Evolutionary conservation across 2,888 invertebrate species (phyloP), one percentile per base, ranked within the genome.

Genomic region (Bellardia bayeri): DNA sequence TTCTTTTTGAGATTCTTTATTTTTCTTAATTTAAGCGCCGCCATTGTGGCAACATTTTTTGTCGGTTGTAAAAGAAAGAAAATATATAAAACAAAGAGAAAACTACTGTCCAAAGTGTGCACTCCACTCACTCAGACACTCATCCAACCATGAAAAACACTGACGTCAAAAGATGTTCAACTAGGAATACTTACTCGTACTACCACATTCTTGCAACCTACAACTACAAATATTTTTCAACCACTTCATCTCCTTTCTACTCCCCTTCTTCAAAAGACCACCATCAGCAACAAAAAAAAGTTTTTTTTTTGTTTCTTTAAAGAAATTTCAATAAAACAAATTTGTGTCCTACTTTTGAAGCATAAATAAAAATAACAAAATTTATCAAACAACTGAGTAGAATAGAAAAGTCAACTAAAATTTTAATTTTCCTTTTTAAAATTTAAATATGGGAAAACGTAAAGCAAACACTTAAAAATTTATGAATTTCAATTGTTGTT

Each of bases 121-220:
- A 54, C 45, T 64, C 54, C 63, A 72, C 63, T 72, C 74, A 82
- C 74, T 74, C 82, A 82, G 82, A 14, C 74, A 74, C 56, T 56
- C 56, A 74, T 5, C 58, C 82, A 68, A 82, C 74, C 66, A 74
- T 42, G 16, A 7, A n/a, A 72, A 56, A 63, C 14, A 74, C 33
- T 81, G 54, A 74, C 72, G 64, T 64, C 64, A 74, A 81, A 72
- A 54, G 30, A 72, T 33, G 16, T 82, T 56, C 23, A 45, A 40
- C 49, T 14, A 61, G 37, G 23, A 79, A 61, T 69, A 49, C 4
- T 54, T 51, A 8, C 49, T 49, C 37, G 30, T 40, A 40, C 42
- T 23, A 58, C 8, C 16, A 56, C 45, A 69, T 78, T 54, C 11
- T 45, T 45, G 6, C 37, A 37, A 37, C 37, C 37, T n/a, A 79